Base-by-base conservation (phyloP, 2,888 invertebrate species). In the Aradus depressus region DNA sequence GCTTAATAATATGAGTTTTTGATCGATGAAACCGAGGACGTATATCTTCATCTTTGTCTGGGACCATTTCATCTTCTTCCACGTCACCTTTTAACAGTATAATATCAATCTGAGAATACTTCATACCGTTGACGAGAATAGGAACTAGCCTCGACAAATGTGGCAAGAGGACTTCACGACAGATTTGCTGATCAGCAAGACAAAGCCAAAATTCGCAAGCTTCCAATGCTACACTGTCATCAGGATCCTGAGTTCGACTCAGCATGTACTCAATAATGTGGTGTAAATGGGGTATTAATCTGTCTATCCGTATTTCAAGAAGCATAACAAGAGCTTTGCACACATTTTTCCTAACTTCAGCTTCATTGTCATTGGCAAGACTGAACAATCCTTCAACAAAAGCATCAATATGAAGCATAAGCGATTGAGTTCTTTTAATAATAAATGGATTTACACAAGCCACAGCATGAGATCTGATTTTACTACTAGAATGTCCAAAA, bases 151-250 rank as follows among this genome's bases (percentile, higher is more conserved):
- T 77, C 4, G 79, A 77, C 61, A 98, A 74, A 68, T 92, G 87
- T 0, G 85, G 84, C 4, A 80, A 78, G 3, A 98, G 73, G 10
- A 91, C 91, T 66, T 91, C 91, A 66, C 86, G 82, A 68, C 96
- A 96, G 59, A 96, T 80, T 61, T 44, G 35, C 65, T 92, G 91
- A 65, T 98, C 97, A 1, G 97, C 95, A 49, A 98, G 72, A 0
- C 95, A 89, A 44, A 98, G 71, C 97, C 97, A 98, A 71, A 97
- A 98, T 68, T 98, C 98, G 63, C 97, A 98, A 0, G 97, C 97
- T 70, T 98, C 97, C 53, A 97, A 71, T 0, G 97, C 93, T n/a
- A 97, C 95, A 50, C 84, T 84, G 66, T 96, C 95, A 66, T 97
- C 93, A 1, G 78, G 71, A 68, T 90, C 90, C 75, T 96, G 91